Base-by-base conservation (phyloP, 1,140 invertebrate genomes). In the Capitella teleta region DNA sequence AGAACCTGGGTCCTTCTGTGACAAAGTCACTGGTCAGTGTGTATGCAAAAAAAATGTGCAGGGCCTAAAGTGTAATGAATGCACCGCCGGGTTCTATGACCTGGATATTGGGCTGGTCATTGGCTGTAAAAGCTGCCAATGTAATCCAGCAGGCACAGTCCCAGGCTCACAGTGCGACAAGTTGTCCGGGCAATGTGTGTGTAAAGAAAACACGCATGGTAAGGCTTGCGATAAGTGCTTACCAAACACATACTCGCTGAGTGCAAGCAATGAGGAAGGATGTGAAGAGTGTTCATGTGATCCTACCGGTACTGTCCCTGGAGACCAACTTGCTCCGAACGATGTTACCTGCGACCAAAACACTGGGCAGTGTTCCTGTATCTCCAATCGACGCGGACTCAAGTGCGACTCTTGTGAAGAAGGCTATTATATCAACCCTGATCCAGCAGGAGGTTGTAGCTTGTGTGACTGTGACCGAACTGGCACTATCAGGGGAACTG, bases 351-450 rank as follows among this genome's bases (percentile, higher is more conserved):
- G 95, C 66, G 80, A 98, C 65, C 80, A 68, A 80, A 76, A 69
- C 76, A 83, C 59, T 49, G 94, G 94, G 0, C 86, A 90, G 64
- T 98, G 94, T 74, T 75, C 83, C 3, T 99, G 94, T 70, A 83
- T 82, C 67, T 75, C 79, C 28, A 90, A 90, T 23, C 87, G 95
- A 68, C 89, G 91, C 38, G 94, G 94, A 1, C 75, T 86, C 32
- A 82, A 84, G 46, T 99, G 95, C 70, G 85, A 95, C 68, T 84
- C 94, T 70, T 99, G 95, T 72, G 81, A 89, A 73, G n/a, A 25
- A 84, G 94, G 93, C 51, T 82, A 96, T 77, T 94, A 92, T 6
- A 86, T 53, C 1, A 57, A 49, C 38, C 26, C 40, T 16, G 26
- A 40, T 0, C 38, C 53, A 3, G 59, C 53, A 24, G 59, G 58